Percentiles rank a stretch among this genome's conserved stretches.
phyloP scores from a whole-genome alignment of 2,888 invertebrate species.

The Cosmia trapezina region DNA sequence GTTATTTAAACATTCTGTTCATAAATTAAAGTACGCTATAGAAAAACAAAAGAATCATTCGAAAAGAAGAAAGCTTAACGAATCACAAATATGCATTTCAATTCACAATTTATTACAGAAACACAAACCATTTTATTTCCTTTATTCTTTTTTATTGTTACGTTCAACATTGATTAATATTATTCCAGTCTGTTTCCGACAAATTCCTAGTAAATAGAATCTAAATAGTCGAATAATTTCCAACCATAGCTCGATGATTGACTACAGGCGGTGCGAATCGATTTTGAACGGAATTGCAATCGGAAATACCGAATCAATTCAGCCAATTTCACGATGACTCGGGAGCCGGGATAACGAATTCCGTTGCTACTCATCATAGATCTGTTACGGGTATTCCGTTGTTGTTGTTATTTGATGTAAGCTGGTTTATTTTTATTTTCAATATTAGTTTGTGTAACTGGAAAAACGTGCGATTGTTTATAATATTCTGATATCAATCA shows the following conservation, averaged over 20 bases:
- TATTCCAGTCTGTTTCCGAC: conserved; percentile 35
- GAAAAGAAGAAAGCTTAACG: conserved; percentile 19
- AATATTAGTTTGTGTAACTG: conserved; percentile 15
- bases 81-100: conserved; percentile 35
- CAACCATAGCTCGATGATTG: conserved; percentile 63
- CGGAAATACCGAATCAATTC: conserved; percentile 84
- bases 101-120: conserved; percentile 23
- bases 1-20: background rate
- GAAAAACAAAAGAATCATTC: conserved; percentile 22
- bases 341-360: conserved; percentile 75
- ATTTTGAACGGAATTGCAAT: conserved; percentile 81
- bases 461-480: conserved; percentile 15
- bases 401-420: conserved; percentile 45
- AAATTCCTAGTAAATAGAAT: conserved; percentile 46
- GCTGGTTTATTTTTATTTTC: conserved; percentile 16
- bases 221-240: conserved; percentile 61
- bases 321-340: conserved; percentile 80
- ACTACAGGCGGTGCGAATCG: conserved; percentile 66
- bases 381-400: conserved; percentile 49
- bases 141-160: conserved; percentile 6
- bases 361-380: conserved; percentile 66
- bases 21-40: too few species aligned
- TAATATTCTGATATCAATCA: conserved; percentile 3
- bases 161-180: conserved; percentile 27
- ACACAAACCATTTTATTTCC: conserved; percentile 25